These are phyloP conservation scores for Lochmaea capreae DNA, from an alignment of 2,888 invertebrate genomes.

Conservation along the genomic window DNA sequence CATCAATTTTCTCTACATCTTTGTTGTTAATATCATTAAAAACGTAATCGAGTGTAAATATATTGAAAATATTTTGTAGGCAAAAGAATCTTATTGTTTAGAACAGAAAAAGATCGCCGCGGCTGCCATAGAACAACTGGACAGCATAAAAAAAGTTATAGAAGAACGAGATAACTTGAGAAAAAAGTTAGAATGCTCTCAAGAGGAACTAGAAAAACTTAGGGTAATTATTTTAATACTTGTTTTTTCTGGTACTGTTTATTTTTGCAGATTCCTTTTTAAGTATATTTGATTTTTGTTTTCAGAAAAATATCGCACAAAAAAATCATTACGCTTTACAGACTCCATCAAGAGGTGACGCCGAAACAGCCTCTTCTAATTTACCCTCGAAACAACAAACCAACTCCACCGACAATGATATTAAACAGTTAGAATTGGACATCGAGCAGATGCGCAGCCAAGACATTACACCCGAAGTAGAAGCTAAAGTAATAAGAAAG, in stretches of 20 bases:
- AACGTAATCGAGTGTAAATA: background rate
- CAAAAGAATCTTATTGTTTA: conserved; percentile 55
- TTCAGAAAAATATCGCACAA: conserved; percentile 41
- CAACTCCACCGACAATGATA: conserved; percentile 50
- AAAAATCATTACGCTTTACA: conserved; percentile 22
- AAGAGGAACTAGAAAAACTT: conserved; percentile 52
- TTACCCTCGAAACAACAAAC: conserved; percentile 4
- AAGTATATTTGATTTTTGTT: background rate
- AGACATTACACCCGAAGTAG: conserved; percentile 53
- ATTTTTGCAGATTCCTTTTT: background rate
- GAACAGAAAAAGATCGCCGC: conserved; percentile 54
- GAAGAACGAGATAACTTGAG: conserved; percentile 56
- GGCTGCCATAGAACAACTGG: conserved; percentile 59
- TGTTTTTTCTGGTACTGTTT: no score
- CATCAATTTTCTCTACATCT: no score
- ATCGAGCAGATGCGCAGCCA: conserved; percentile 53
- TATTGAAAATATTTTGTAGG: conserved; percentile 45
- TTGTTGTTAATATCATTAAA: no score
- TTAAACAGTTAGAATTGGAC: conserved; percentile 56
- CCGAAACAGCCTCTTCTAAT: conserved; percentile 13
- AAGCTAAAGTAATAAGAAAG: conserved; percentile 58
- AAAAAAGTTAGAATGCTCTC: conserved; percentile 53
- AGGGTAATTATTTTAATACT: conserved; percentile 39
- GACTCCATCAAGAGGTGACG: conserved; percentile 23
- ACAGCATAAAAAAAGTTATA: conserved; percentile 55